phyloP scores from a whole-genome alignment of 2,113 vertebrate genomes.

The Bufo bufo region DNA sequence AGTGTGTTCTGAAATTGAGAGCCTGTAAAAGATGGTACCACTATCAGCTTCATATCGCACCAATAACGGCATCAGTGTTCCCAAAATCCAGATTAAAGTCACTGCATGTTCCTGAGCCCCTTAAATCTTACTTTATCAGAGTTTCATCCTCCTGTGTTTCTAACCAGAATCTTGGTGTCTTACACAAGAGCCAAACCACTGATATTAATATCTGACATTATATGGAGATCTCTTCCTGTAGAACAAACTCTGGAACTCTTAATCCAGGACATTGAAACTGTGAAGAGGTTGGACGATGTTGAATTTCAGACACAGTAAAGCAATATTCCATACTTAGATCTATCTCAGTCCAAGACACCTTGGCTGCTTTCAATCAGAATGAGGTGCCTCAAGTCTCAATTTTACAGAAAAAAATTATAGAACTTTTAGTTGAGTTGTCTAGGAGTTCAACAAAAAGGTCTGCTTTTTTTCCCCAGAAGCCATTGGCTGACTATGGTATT shows the following conservation, averaged over 20 bases:
- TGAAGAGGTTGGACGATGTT: background rate
- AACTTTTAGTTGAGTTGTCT: background rate
- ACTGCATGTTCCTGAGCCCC: background rate
- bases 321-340: background rate
- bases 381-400: background rate
- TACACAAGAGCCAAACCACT: background rate
- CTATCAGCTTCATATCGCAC: background rate
- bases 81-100: background rate
- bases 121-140: background rate
- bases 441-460: background rate
- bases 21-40: background rate
- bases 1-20: background rate
- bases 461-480: background rate
- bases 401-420: background rate
- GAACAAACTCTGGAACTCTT: background rate
- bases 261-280: background rate
- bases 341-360: background rate
- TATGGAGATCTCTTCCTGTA: background rate
- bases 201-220: slow-evolving; percentile 27
- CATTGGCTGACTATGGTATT: background rate
- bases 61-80: background rate
- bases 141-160: background rate
- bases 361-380: background rate
- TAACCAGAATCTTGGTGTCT: background rate
- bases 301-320: background rate